Evolutionary conservation across 2,113 vertebrate genomes (phyloP).

Genomic region (Leptocoma aspasia): DNA sequence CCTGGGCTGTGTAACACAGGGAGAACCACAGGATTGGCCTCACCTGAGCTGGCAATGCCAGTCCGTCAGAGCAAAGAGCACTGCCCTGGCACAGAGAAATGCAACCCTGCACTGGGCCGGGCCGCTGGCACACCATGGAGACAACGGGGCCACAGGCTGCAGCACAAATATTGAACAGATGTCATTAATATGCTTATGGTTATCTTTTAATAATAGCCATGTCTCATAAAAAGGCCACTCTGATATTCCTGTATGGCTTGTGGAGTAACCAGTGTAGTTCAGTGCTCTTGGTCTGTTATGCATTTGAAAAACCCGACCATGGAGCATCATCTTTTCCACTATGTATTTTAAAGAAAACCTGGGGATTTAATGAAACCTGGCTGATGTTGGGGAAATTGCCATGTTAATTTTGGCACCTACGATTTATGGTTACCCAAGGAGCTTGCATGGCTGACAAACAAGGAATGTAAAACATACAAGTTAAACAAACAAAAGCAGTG

Average conservation of each 20-base stretch:
- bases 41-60: constrained; percentile 46
- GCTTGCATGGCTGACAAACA: not conserved
- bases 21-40: constrained; percentile 30
- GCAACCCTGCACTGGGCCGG: not conserved
- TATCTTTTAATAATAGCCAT: not conserved
- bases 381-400: not conserved
- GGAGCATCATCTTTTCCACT: not conserved
- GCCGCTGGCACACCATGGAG: not conserved
- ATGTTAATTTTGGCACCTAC: not conserved
- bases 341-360: not conserved
- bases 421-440: not conserved
- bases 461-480: not conserved
- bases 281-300: not conserved
- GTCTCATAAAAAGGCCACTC: not conserved
- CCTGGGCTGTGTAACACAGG: not conserved
- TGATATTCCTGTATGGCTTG: not conserved
- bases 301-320: not conserved
- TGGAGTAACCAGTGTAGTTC: not conserved
- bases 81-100: not conserved
- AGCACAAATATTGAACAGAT: not conserved
- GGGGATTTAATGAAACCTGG: not conserved
- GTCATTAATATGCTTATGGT: not conserved
- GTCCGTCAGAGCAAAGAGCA: not conserved
- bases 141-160: not conserved
- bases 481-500: not conserved